Conservation (phyloP, 2,888 invertebrate genomes). For the Mesochorus sp. region DNA sequence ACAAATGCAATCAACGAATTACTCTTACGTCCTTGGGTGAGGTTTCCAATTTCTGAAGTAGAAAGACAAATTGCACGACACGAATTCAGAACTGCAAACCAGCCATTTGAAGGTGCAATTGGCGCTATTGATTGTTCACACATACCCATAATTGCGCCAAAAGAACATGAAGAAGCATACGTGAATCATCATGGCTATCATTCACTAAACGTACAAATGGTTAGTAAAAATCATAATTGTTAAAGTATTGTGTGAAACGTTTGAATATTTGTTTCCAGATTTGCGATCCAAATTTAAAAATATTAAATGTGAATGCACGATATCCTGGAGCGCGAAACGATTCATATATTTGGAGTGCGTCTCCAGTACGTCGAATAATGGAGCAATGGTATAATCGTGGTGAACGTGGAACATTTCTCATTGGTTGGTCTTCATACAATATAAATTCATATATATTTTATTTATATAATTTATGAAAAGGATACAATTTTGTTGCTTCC, state of each 20-base stretch:
- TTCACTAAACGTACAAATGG: constrained; percentile 44
- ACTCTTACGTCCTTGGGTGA: constrained; percentile 11
- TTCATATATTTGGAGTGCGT: constrained; percentile 51
- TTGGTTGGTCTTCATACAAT: constrained; percentile 1
- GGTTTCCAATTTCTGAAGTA: constrained; percentile 15
- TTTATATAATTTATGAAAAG: too few species aligned
- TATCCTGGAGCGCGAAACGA: constrained; percentile 61
- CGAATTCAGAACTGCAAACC: constrained; percentile 38
- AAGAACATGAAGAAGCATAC: constrained; percentile 44
- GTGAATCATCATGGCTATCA: constrained; percentile 46
- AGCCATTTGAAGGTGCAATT: constrained; percentile 53
- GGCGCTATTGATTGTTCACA: constrained; percentile 50
- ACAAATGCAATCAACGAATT: constrained; percentile 29
- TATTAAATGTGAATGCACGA: constrained; percentile 55
- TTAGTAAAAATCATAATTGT: neutral
- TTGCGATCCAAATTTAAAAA: constrained; percentile 44
- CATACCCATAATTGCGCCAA: constrained; percentile 29
- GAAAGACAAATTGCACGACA: constrained; percentile 29
- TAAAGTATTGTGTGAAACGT: neutral
- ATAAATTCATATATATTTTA: too few species aligned
- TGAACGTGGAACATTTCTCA: constrained; percentile 30
- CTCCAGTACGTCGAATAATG: constrained; percentile 37
- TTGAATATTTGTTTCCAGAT: constrained; percentile 32
- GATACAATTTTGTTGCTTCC: too few species aligned
- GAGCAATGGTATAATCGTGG: constrained; percentile 34